A percentile compares a stretch with the other conserved stretches of the same genome.
Conservation (phyloP, 2,888 invertebrate genomes). For the Syrista parreyssii region DNA sequence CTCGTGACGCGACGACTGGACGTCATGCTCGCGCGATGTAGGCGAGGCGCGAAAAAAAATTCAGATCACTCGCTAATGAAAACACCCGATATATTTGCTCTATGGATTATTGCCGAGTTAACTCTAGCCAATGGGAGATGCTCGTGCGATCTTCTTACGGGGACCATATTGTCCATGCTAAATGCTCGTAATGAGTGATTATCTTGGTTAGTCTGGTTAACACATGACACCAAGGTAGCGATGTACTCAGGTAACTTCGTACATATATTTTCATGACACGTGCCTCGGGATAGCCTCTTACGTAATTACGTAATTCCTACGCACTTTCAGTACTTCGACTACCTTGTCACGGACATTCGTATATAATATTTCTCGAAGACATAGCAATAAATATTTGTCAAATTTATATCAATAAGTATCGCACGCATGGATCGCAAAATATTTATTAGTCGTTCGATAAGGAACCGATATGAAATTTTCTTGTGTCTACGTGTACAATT, state of each 20-base stretch:
- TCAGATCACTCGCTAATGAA: conserved; percentile 47
- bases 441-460: background rate
- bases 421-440: background rate
- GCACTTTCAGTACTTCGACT: background rate
- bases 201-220: conserved; percentile 64
- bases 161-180: conserved; percentile 50
- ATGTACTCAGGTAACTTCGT: background rate
- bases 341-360: background rate
- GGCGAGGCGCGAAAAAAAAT: conserved; percentile 33
- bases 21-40: background rate
- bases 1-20: background rate
- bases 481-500: background rate
- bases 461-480: background rate
- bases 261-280: conserved; percentile 36
- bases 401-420: background rate
- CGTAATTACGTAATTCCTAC: background rate
- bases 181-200: conserved; percentile 64
- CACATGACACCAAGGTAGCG: conserved; percentile 56
- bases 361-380: background rate
- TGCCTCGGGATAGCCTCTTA: conserved; percentile 26
- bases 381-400: background rate
- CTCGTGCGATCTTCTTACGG: conserved; percentile 28
- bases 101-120: conserved; percentile 43
- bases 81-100: conserved; percentile 42
- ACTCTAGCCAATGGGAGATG: conserved; percentile 31